These are phyloP conservation scores for Dendrocincla fuliginosa DNA, from an alignment of 2,797 vertebrate species.

Conservation along the genomic window DNA sequence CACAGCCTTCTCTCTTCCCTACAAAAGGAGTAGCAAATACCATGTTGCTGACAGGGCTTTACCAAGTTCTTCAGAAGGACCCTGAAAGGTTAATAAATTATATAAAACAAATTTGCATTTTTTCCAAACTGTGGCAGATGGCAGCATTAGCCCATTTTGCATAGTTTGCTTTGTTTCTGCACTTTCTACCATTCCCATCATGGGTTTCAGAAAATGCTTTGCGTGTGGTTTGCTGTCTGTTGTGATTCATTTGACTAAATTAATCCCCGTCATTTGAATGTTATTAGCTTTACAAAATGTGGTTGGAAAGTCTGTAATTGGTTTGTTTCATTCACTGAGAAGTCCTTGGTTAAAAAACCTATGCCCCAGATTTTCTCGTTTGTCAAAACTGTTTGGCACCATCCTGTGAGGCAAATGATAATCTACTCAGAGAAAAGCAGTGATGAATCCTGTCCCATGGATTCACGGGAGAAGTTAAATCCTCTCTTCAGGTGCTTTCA, in stretches of 20 bases:
- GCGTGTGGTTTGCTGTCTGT: background rate
- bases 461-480: background rate
- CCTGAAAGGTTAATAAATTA: background rate
- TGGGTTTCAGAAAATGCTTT: slow-evolving; percentile 27
- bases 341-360: background rate
- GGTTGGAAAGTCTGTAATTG: background rate
- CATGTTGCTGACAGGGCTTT: background rate
- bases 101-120: slow-evolving; percentile 24
- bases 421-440: background rate
- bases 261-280: slow-evolving; percentile 11
- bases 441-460: background rate
- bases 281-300: background rate
- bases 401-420: background rate
- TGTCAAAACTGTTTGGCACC: background rate
- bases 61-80: background rate
- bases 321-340: background rate
- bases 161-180: background rate
- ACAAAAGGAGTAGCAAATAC: background rate
- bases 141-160: slow-evolving; percentile 37
- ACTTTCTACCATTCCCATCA: background rate
- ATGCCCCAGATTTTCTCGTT: background rate
- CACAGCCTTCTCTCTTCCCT: background rate
- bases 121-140: slow-evolving; percentile 37
- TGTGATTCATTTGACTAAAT: slow-evolving; percentile 38
- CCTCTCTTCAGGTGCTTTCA: background rate